These are phyloP conservation scores for Poeciliopsis paucimaculata DNA, from an alignment of 2,797 vertebrate species.

Conservation along the genomic window DNA sequence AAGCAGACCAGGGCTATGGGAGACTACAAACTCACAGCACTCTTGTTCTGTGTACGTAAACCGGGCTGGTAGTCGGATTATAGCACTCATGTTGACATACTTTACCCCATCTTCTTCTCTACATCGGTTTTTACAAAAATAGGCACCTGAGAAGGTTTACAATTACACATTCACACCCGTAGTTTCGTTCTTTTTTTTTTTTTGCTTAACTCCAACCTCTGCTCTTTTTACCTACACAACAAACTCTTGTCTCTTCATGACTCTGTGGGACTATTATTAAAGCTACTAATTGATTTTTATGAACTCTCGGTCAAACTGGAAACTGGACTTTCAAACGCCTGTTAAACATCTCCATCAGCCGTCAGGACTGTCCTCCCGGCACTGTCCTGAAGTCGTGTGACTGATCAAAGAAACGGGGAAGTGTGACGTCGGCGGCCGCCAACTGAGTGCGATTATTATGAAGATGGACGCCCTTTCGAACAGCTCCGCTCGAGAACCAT, in stretches of 20 bases:
- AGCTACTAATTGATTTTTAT: constrained; percentile 40
- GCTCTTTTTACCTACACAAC: constrained; percentile 35
- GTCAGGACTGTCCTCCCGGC: constrained; percentile 21
- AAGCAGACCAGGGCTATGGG: constrained; percentile 39
- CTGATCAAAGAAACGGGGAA: constrained; percentile 26
- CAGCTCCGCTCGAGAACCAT: constrained; percentile 31
- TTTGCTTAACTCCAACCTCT: constrained; percentile 46
- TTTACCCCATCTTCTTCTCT: constrained; percentile 4
- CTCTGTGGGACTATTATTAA: constrained; percentile 46
- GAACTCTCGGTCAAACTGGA: constrained; percentile 50
- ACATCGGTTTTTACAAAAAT: constrained; percentile 53
- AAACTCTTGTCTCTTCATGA: constrained; percentile 33
- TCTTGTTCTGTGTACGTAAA: constrained; percentile 58
- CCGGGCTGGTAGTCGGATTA: constrained; percentile 59
- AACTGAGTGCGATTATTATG: constrained; percentile 5
- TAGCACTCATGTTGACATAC: constrained; percentile 56
- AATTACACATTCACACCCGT: constrained; percentile 42
- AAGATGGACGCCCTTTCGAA: constrained; percentile 32
- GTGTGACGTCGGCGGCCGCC: constrained; percentile 23
- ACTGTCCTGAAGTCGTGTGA: constrained; percentile 30
- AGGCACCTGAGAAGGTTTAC: constrained; percentile 59
- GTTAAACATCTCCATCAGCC: constrained; percentile 42
- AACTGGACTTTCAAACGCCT: constrained; percentile 45
- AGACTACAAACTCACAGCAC: constrained; percentile 59
- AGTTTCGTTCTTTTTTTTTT: constrained; percentile 17